Base-by-base conservation (phyloP, 2,113 vertebrate species). In the Phyllostomus hastatus region DNA sequence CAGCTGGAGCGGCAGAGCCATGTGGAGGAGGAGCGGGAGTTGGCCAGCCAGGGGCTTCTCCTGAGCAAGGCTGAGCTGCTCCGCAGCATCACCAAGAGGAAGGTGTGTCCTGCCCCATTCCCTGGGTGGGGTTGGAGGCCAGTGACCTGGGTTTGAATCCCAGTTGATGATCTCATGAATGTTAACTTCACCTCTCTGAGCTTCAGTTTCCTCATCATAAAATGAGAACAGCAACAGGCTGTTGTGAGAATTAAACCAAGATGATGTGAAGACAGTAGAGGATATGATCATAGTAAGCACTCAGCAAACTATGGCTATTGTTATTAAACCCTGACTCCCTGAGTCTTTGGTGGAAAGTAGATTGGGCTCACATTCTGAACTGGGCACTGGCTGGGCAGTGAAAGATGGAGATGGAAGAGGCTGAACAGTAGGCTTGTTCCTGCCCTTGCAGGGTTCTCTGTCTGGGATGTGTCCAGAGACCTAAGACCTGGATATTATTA, bases 1-100 rank as follows among this genome's bases (percentile, higher is more conserved):
- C 99, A 99, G 98, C 98, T 99, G 98, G 99, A 99, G 98, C 99
- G 98, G 66, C 99, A 99, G 96, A 99, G 99, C 97, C 99, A 98
- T 84, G 97, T 99, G 2, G 99, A 99, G 98, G 99, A 99, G 97
- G 99, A 99, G 87, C 97, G 98, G 0, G 99, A 99, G 98, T 98
- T 97, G 0, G 98, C 98, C 1, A 98, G 98, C 85, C 99, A 99
- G 98, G 99, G 99, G 97, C 99, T 99, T 48, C 98, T 99, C 15
- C 99, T 99, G 97, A 99, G 99, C 97, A 97, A 98, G 85, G 99
- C 98, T 0, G 99, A 99, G 96, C 99, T 99, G 97, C 98, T 99
- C 10, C 98, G 97, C 59, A 99, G 98, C 57, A 92, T 99, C 10
- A 92, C 98, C 93, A 97, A 97, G 95, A 98, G 99, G 97, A 99